These are phyloP conservation scores for Cynaeus angustus DNA, from an alignment of 2,888 invertebrate genomes.

Conservation along the genomic window DNA sequence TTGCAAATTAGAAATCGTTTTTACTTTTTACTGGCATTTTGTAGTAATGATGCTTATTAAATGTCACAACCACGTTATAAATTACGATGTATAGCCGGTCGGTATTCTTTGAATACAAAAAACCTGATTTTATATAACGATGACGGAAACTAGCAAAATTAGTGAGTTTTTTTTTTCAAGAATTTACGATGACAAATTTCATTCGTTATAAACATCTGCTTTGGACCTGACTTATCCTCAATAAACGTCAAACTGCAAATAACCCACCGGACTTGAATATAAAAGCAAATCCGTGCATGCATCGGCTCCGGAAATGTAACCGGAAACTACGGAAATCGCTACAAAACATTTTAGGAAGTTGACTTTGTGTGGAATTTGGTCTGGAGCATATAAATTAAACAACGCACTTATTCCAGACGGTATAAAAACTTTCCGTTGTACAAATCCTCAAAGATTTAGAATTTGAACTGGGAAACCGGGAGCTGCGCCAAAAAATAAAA, in stretches of 20 bases:
- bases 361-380: conserved; percentile 7
- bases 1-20: neutral
- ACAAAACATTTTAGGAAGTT: conserved; percentile 35
- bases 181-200: neutral
- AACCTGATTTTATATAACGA: neutral
- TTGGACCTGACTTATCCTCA: neutral
- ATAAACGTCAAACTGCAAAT: neutral
- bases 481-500: conserved; percentile 19
- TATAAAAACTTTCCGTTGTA: conserved; percentile 6
- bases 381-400: neutral
- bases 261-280: conserved; percentile 11
- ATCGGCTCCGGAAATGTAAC: conserved; percentile 26
- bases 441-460: conserved; percentile 8
- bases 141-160: neutral
- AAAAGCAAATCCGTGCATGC: conserved; percentile 36
- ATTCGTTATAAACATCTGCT: neutral
- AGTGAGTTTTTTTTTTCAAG: neutral
- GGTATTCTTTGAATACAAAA: neutral
- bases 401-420: neutral
- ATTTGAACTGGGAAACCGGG: neutral
- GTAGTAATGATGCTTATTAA: conserved; percentile 1
- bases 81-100: neutral
- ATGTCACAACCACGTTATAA: conserved; percentile 1
- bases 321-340: conserved; percentile 34
- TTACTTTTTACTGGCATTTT: neutral